Percentiles rank a stretch among this genome's conserved stretches.
Conservation (phyloP, 2,113 vertebrate genomes). For the Tympanuchus pallidicinctus region DNA sequence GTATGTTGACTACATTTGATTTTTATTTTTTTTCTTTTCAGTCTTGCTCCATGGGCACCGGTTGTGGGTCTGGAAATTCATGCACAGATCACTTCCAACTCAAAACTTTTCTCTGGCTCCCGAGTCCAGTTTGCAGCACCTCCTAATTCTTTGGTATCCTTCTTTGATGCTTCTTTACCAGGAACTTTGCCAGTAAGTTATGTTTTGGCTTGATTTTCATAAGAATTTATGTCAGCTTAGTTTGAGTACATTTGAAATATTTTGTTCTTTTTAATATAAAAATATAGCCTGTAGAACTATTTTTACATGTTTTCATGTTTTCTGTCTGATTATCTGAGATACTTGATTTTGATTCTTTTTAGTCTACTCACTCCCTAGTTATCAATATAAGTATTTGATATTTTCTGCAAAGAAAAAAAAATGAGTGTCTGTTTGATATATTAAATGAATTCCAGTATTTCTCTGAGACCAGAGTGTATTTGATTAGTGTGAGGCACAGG, state of each 20-base stretch:
- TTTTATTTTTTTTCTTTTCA: constrained; percentile 54
- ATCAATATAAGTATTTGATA: neutral
- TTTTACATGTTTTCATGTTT: neutral
- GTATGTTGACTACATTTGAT: neutral
- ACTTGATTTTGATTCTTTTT: neutral
- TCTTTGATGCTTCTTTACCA: constrained; percentile 96
- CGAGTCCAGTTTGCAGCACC: constrained; percentile 88
- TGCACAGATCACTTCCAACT: constrained; percentile 92
- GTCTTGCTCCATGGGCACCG: constrained; percentile 82
- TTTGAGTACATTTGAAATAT: neutral
- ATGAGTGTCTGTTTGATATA: neutral
- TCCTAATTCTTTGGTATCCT: constrained; percentile 94
- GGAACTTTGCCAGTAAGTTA: constrained; percentile 95
- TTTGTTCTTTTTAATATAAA: neutral
- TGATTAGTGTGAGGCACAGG: constrained; percentile 12
- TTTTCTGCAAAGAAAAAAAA: neutral
- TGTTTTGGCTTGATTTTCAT: neutral
- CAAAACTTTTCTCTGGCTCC: constrained; percentile 95
- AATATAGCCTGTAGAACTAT: neutral
- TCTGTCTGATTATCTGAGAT: neutral
- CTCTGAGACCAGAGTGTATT: constrained; percentile 30
- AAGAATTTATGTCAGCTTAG: neutral
- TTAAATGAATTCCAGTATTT: neutral
- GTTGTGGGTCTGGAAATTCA: constrained; percentile 97
- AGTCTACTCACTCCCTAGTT: neutral